phyloP scores from a whole-genome alignment of 2,888 invertebrate genomes.

The Herminia tarsipennalis region DNA sequence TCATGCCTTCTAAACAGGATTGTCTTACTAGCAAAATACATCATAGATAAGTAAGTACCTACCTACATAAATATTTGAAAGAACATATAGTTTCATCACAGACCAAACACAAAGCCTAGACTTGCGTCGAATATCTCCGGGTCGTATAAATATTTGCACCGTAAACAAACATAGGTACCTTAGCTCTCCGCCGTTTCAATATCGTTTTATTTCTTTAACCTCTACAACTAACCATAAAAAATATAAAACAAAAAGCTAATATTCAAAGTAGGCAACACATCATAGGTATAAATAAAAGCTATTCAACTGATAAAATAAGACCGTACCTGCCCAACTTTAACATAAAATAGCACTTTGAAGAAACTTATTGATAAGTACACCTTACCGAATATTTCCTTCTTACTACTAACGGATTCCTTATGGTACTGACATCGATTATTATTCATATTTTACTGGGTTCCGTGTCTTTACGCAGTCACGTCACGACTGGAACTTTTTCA shows the following conservation, averaged over 20 bases:
- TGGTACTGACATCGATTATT: constrained; percentile 64
- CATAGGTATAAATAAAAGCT: constrained; percentile 10
- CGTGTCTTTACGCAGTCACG: constrained; percentile 69
- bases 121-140: neutral
- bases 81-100: no score
- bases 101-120: neutral
- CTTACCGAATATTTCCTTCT: constrained; percentile 41
- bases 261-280: constrained; percentile 2
- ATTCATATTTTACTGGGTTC: constrained; percentile 77
- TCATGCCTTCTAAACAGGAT: no score
- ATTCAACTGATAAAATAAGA: constrained; percentile 10
- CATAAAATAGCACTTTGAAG: constrained; percentile 21
- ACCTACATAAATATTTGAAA: no score
- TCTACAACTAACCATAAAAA: neutral
- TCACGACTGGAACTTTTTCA: constrained; percentile 83
- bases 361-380: constrained; percentile 38
- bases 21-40: no score
- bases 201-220: neutral
- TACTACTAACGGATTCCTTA: constrained; percentile 39
- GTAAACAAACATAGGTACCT: neutral
- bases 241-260: constrained; percentile 6
- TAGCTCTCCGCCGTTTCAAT: neutral
- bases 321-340: constrained; percentile 18
- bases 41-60: no score
- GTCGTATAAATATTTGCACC: neutral